phyloP scores from a whole-genome alignment of 2,113 vertebrate species.

The Sisor rabdophorus region DNA sequence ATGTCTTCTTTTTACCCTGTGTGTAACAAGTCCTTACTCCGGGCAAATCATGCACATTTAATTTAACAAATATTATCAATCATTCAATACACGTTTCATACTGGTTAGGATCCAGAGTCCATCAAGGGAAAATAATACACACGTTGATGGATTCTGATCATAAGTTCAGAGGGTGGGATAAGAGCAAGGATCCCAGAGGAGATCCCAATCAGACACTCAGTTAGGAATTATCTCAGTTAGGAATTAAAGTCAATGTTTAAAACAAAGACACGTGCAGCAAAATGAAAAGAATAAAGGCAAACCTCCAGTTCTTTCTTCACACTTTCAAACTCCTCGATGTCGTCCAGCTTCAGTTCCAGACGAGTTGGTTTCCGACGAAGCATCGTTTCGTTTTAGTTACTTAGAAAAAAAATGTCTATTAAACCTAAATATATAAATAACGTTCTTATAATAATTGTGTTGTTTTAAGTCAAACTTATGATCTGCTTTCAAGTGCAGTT shows the following conservation, averaged over 20 bases:
- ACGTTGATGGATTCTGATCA: not conserved
- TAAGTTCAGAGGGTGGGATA: not conserved
- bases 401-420: not conserved
- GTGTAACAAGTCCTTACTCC: no score
- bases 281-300: not conserved
- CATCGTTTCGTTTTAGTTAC: constrained; percentile 63
- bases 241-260: not conserved
- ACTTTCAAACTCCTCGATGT: constrained; percentile 91
- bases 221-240: no score
- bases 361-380: constrained; percentile 90
- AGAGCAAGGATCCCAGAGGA: not conserved
- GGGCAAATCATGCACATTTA: not conserved
- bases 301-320: constrained; percentile 91
- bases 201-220: not conserved
- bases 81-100: not conserved
- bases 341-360: constrained; percentile 90
- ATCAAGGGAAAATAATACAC: not conserved
- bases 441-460: no score
- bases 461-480: no score
- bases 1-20: no score
- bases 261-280: not conserved
- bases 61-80: not conserved
- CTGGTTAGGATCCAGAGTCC: not conserved
- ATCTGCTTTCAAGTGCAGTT: no score
- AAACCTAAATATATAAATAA: no score